Evolutionary conservation across 2,797 vertebrate genomes (phyloP).

Genomic region (Halcyon badia): DNA sequence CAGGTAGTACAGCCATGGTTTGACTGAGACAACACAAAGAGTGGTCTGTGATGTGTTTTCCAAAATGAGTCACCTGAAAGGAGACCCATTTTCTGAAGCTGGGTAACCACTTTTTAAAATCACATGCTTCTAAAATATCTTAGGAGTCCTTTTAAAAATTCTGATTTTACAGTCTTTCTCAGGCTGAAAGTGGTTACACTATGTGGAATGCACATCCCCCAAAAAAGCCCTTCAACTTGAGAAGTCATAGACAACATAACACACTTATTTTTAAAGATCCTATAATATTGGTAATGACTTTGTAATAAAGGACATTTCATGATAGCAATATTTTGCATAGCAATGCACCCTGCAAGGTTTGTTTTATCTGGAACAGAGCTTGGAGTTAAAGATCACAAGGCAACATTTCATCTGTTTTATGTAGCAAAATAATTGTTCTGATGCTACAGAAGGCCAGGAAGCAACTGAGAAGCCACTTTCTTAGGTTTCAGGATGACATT

Average conservation of each 20-base stretch:
- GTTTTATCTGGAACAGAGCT: neutral
- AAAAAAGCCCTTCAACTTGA: neutral
- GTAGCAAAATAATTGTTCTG: neutral
- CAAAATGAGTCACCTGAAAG: neutral
- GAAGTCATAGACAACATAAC: neutral
- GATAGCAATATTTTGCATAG: neutral
- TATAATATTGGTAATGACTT: neutral
- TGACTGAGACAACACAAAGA: neutral
- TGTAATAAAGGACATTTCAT: neutral
- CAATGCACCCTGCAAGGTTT: neutral
- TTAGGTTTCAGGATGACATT: slow-evolving; percentile 7
- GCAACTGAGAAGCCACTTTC: neutral
- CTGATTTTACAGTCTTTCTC: neutral
- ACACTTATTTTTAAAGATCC: neutral
- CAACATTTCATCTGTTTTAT: neutral
- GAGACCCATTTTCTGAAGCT: neutral
- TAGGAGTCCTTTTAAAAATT: neutral
- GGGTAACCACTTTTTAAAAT: neutral
- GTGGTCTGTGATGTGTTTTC: neutral
- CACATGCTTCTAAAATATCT: neutral
- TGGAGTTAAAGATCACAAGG: neutral
- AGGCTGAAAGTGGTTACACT: neutral
- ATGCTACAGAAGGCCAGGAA: neutral
- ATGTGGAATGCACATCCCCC: neutral
- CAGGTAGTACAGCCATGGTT: neutral